Percentiles rank a stretch among this genome's conserved stretches.
Evolutionary conservation across 1,140 invertebrate genomes (phyloP).

Genomic region (Mesaphorura yosii): DNA sequence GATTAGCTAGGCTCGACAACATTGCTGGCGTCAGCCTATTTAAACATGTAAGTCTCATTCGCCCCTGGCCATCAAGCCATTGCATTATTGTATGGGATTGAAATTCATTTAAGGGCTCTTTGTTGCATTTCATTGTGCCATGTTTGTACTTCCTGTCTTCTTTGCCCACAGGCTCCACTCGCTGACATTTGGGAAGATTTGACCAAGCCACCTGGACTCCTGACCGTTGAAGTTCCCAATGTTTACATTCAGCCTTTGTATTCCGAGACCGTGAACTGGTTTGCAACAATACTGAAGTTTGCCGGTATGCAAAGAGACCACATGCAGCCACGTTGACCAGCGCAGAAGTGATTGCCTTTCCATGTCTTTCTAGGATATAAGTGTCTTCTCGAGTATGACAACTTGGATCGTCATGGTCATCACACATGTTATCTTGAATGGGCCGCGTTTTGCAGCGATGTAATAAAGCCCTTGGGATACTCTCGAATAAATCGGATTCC

Average conservation of each 20-base stretch:
- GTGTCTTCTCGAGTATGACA: constrained; percentile 13
- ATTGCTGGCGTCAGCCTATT: constrained; percentile 7
- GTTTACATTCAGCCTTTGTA: background rate
- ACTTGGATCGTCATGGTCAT: background rate
- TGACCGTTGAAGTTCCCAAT: constrained; percentile 8
- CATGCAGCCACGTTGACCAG: background rate
- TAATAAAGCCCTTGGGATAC: constrained; percentile 9
- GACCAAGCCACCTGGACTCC: background rate
- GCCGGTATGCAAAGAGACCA: background rate
- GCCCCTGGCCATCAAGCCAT: background rate
- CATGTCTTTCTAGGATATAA: constrained; percentile 9
- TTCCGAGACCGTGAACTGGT: constrained; percentile 7
- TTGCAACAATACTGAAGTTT: constrained; percentile 14
- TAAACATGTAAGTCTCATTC: constrained; percentile 8
- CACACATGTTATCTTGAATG: constrained; percentile 2
- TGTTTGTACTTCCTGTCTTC: background rate
- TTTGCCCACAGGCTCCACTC: constrained; percentile 9
- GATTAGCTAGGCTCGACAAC: background rate
- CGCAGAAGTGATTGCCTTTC: background rate
- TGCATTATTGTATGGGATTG: background rate
- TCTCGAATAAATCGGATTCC: background rate
- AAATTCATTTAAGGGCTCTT: background rate
- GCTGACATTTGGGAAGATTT: constrained; percentile 9
- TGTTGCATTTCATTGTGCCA: no score
- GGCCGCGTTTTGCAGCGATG: constrained; percentile 18